phyloP scores from a whole-genome alignment of 1,140 invertebrate genomes.

The Zaprionus capensis region DNA sequence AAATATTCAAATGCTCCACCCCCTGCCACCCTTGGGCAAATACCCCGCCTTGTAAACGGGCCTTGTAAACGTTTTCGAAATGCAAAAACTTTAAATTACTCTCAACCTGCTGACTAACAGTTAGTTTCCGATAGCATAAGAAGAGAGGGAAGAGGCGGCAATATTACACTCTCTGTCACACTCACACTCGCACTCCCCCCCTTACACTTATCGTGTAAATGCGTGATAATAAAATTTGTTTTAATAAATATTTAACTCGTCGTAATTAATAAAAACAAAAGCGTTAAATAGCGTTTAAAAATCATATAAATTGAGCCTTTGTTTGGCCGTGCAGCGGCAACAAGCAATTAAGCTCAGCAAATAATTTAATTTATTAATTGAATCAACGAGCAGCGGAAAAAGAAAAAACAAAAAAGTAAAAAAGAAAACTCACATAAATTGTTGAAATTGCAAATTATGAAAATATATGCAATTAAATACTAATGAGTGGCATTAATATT shows the following conservation, averaged over 20 bases:
- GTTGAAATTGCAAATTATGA: constrained; percentile 64
- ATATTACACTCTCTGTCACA: background rate
- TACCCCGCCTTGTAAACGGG: background rate
- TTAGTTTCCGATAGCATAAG: background rate
- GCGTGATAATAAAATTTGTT: constrained; percentile 50
- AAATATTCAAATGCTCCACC: constrained; percentile 49
- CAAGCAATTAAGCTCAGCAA: constrained; percentile 72
- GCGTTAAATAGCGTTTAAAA: constrained; percentile 59
- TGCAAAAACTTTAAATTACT: constrained; percentile 37
- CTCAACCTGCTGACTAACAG: constrained; percentile 2
- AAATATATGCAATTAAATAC: constrained; percentile 69
- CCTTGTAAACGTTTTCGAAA: background rate
- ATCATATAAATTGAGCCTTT: constrained; percentile 59
- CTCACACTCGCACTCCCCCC: background rate
- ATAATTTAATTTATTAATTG: constrained; percentile 77
- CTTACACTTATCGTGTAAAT: constrained; percentile 12
- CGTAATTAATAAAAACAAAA: constrained; percentile 61
- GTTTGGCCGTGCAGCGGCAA: constrained; percentile 49
- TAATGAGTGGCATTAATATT: constrained; percentile 66
- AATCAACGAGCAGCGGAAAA: constrained; percentile 15
- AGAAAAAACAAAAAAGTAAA: constrained; percentile 13
- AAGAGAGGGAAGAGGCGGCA: too few species aligned
- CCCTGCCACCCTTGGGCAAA: background rate
- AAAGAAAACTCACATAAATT: constrained; percentile 52
- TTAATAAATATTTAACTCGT: constrained; percentile 73